Evolutionary conservation across 2,797 vertebrate genomes (phyloP).

Genomic region (Spondyliosoma cantharus): DNA sequence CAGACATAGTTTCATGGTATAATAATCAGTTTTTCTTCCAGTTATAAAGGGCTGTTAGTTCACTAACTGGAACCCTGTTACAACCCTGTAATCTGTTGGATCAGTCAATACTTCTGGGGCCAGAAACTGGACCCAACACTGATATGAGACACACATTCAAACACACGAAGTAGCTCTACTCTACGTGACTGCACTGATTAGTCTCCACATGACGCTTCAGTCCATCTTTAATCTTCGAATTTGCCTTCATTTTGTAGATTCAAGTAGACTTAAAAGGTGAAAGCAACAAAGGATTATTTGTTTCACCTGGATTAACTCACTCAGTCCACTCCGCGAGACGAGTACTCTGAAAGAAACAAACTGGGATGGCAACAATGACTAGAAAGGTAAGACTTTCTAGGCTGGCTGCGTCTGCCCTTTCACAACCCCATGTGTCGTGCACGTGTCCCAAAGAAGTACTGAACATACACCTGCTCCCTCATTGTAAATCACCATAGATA

Average conservation of each 20-base stretch:
- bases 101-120: not conserved
- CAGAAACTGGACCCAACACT: conserved; percentile 5
- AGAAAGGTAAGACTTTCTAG: conserved; percentile 35
- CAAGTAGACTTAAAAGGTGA: conserved; percentile 22
- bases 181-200: not conserved
- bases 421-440: not conserved
- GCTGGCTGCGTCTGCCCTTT: conserved; percentile 16
- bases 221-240: conserved; percentile 16
- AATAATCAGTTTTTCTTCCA: conserved; percentile 22
- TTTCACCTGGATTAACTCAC: conserved; percentile 32
- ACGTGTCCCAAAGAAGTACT: conserved; percentile 20
- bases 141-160: not conserved
- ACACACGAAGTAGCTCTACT: not conserved
- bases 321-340: not conserved
- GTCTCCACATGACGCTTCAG: not conserved
- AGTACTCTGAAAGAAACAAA: conserved; percentile 14
- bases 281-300: conserved; percentile 24
- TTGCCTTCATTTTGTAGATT: conserved; percentile 11
- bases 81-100: not conserved
- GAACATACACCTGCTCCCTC: conserved; percentile 16
- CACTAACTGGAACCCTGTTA: not conserved
- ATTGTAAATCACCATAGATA: conserved; percentile 15
- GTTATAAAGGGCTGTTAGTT: conserved; percentile 17
- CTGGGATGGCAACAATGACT: conserved; percentile 34
- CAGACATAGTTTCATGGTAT: not conserved